Percentiles rank a stretch among this genome's conserved stretches.
These are phyloP conservation scores for Oncorhynchus gorbuscha DNA, from an alignment of 2,113 vertebrate genomes.

Conservation along the genomic window DNA sequence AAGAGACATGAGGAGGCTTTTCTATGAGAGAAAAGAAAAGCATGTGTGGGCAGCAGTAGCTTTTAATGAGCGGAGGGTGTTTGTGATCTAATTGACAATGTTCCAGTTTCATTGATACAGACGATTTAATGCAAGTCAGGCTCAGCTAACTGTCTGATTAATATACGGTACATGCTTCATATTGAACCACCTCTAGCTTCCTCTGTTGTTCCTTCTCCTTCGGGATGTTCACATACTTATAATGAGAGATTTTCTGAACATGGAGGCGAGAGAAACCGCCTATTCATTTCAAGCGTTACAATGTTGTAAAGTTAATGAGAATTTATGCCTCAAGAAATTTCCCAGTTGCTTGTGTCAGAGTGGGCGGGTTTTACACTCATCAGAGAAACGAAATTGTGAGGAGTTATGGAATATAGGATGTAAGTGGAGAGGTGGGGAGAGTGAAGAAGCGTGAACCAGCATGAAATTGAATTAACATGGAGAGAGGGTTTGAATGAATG, in stretches of 20 bases:
- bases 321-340: not conserved
- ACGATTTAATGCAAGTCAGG: not conserved
- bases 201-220: not conserved
- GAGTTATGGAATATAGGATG: not conserved
- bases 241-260: not conserved
- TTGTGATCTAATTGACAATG: not conserved
- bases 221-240: not conserved
- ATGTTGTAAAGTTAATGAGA: not conserved
- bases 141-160: conserved; percentile 4
- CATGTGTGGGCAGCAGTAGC: not conserved
- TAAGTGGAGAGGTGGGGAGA: not conserved
- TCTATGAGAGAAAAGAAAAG: not conserved
- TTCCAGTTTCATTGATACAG: not conserved
- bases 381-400: not conserved
- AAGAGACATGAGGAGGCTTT: not conserved
- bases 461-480: not conserved
- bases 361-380: not conserved
- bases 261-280: not conserved
- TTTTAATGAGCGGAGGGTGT: not conserved
- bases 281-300: not conserved
- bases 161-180: not conserved
- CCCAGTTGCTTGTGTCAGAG: not conserved
- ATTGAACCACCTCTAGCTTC: not conserved
- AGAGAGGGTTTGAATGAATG: not conserved
- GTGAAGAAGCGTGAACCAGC: not conserved